These are phyloP conservation scores for Frankliniella fusca DNA, from an alignment of 2,888 invertebrate species.

Conservation along the genomic window DNA sequence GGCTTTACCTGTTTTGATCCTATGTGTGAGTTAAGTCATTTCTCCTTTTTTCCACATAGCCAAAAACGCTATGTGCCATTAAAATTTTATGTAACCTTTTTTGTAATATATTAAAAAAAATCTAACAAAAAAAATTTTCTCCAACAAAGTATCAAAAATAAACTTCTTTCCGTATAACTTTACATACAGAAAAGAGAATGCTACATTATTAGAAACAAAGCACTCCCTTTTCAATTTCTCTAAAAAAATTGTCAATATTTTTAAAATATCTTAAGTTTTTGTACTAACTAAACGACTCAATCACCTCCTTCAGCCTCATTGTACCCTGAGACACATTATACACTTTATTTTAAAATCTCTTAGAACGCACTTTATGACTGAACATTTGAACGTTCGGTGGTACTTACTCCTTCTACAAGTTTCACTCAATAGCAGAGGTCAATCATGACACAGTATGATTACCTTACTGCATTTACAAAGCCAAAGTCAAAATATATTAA, in stretches of 20 bases:
- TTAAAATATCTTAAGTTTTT: conserved; percentile 36
- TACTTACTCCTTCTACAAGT: conserved; percentile 24
- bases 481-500: conserved; percentile 27
- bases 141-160: conserved; percentile 66
- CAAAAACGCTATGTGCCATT: conserved; percentile 39
- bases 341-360: conserved; percentile 27
- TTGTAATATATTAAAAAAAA: conserved; percentile 42
- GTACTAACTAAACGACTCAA: conserved; percentile 36
- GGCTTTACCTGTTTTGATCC: conserved; percentile 23
- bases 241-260: conserved; percentile 37
- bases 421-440: conserved; percentile 12
- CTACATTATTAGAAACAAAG: conserved; percentile 6
- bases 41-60: conserved; percentile 39
- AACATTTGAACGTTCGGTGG: conserved; percentile 26
- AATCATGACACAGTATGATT: not conserved
- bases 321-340: conserved; percentile 26
- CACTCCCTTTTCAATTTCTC: conserved; percentile 31
- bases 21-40: conserved; percentile 30
- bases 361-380: conserved; percentile 26
- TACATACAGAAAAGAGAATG: conserved; percentile 20
- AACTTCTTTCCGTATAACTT: conserved; percentile 49
- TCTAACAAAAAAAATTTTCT: conserved; percentile 54
- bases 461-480: conserved; percentile 9
- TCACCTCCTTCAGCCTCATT: conserved; percentile 24
- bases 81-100: conserved; percentile 28